Evolutionary conservation across 2,797 vertebrate genomes (phyloP), one percentile per base, ranked within the genome.

Genomic region (Coracias cyanogaster): DNA sequence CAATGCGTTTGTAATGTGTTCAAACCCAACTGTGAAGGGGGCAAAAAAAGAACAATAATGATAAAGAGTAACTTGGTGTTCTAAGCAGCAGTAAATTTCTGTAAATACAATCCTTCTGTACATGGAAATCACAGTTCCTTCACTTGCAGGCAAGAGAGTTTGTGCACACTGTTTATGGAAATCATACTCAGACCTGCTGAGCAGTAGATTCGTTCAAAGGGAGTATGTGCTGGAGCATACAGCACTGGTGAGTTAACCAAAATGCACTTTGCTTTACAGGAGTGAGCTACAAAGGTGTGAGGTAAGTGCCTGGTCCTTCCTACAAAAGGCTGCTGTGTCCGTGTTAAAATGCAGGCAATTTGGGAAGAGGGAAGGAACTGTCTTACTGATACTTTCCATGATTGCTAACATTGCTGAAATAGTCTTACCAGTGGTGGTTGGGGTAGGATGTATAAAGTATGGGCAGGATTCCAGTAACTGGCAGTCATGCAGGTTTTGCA

Each of bases 311-410:
- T 31, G 16, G 7, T 41, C 21, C 28, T 72, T 78, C 29, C 26
- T 41, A 37, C 52, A 55, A 41, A 69, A 58, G 58, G 41, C 66
- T 89, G 7, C 37, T 58, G 41, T 15, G n/a, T 18, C n/a, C 19
- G 22, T 0, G 1, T 49, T 46, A 65, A 45, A 29, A 35, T 10
- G 13, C 0, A 0, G 21, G 20, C 8, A 20, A 37, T 46, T 76
- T 67, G 72, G 25, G 28, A 67, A 76, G 16, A 69, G 37, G 12
- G 49, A 84, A 55, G 45, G 52, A 81, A 26, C 20, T 28, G 4
- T 62, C 52, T 64, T 62, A 15, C 33, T 52, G 33, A 1, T 67
- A 2, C 10, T 86, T 83, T 7, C 33, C 16, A 3, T 28, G 9
- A 18, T 60, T 39, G 51, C 33, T 57, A 29, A 41, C 7, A 6